Conservation (phyloP, 2,888 invertebrate genomes). For the Plebejus anna region DNA sequence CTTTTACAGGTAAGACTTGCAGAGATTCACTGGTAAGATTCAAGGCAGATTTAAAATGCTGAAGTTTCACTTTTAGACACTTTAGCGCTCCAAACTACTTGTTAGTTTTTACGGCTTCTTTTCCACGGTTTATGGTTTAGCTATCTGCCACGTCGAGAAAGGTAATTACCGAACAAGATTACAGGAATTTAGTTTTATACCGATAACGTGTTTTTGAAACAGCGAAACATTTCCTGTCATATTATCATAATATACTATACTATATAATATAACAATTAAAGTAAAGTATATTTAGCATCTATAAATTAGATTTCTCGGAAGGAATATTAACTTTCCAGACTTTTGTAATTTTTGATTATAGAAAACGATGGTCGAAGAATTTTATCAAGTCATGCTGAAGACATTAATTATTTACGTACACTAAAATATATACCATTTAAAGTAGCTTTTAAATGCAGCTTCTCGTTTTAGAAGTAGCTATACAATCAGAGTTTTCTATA, state of each 20-base stretch:
- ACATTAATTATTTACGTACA: too few species aligned
- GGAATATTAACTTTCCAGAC: too few species aligned
- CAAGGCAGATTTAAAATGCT: constrained; percentile 22
- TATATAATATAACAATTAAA: too few species aligned
- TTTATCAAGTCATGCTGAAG: too few species aligned
- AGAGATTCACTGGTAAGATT: constrained; percentile 29
- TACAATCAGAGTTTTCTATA: not conserved
- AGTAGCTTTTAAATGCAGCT: not conserved
- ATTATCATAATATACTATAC: not conserved
- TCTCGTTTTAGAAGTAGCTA: not conserved
- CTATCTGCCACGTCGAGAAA: not conserved
- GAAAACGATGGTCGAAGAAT: too few species aligned
- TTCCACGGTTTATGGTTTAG: not conserved
- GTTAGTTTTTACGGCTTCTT: not conserved
- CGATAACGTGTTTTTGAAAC: not conserved
- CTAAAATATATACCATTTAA: too few species aligned
- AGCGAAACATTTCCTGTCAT: not conserved
- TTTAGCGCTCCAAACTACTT: not conserved
- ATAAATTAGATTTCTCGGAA: not conserved
- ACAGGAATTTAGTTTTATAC: constrained; percentile 15
- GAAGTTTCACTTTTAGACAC: constrained; percentile 15
- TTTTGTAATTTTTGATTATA: too few species aligned
- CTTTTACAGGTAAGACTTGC: constrained; percentile 53
- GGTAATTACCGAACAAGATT: constrained; percentile 1
- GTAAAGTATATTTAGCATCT: not conserved